These are phyloP conservation scores for Malurus alboscapulatus DNA, from an alignment of 2,113 vertebrate species.

Conservation along the genomic window DNA sequence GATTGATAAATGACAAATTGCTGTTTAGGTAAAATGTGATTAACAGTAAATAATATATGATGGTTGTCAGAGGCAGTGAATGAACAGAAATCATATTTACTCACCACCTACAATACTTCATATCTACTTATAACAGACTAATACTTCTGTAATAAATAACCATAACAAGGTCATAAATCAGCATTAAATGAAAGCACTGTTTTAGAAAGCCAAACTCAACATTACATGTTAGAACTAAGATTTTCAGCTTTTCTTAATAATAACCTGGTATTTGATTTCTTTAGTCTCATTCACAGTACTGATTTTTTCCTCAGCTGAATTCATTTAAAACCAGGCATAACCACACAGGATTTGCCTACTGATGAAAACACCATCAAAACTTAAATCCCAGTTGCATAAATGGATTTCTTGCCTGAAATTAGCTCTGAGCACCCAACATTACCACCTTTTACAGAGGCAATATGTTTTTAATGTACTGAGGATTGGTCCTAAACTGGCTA, in stretches of 20 bases:
- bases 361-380: neutral
- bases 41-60: conserved; percentile 23
- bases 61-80: neutral
- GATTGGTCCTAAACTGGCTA: neutral
- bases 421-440: neutral
- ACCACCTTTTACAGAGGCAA: neutral
- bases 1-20: conserved; percentile 26
- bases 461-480: neutral
- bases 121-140: conserved; percentile 14
- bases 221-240: neutral
- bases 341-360: neutral
- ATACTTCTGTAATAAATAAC: conserved; percentile 38
- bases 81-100: conserved; percentile 31
- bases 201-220: conserved; percentile 6
- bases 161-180: conserved; percentile 22
- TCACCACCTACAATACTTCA: conserved; percentile 12
- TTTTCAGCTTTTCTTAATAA: conserved; percentile 29
- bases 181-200: conserved; percentile 11
- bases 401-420: neutral
- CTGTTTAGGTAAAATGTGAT: conserved; percentile 3
- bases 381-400: neutral
- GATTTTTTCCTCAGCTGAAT: neutral
- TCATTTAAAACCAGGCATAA: neutral
- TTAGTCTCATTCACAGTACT: neutral
- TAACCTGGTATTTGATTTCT: neutral